Conservation (phyloP, 2,888 invertebrate genomes). For the Scaeva pyrastri region DNA sequence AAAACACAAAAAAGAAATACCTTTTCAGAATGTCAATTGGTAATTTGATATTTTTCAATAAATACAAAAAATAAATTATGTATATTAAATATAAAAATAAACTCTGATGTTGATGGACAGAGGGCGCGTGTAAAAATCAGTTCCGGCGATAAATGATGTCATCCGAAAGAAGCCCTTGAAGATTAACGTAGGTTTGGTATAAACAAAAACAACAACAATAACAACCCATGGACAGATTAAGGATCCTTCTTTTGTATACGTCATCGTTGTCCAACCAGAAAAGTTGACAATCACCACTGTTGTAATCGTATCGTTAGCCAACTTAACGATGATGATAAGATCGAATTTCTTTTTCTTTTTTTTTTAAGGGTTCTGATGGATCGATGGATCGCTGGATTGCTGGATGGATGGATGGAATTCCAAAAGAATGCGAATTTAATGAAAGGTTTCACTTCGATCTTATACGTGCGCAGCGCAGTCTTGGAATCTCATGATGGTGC, state of each 20-base stretch:
- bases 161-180: conserved; percentile 67
- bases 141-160: conserved; percentile 71
- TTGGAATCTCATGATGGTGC: neutral
- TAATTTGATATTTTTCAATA: conserved; percentile 50
- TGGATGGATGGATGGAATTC: conserved; percentile 40
- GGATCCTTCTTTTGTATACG: conserved; percentile 21
- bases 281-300: conserved; percentile 41
- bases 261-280: conserved; percentile 31
- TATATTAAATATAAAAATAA: conserved; percentile 16
- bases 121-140: conserved; percentile 64
- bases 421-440: conserved; percentile 36
- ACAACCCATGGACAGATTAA: neutral
- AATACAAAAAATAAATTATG: neutral
- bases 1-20: conserved; percentile 12
- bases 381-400: too few relatives aligned
- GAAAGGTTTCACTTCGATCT: conserved; percentile 55
- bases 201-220: too few relatives aligned
- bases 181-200: conserved; percentile 14
- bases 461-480: neutral
- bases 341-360: conserved; percentile 54
- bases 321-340: conserved; percentile 36
- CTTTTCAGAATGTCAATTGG: conserved; percentile 67
- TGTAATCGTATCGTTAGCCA: neutral
- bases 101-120: conserved; percentile 29
- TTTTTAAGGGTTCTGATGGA: too few relatives aligned